Evolutionary conservation across 2,797 vertebrate species (phyloP), one percentile per base, ranked within the genome.

Genomic region (Karalla daura): DNA sequence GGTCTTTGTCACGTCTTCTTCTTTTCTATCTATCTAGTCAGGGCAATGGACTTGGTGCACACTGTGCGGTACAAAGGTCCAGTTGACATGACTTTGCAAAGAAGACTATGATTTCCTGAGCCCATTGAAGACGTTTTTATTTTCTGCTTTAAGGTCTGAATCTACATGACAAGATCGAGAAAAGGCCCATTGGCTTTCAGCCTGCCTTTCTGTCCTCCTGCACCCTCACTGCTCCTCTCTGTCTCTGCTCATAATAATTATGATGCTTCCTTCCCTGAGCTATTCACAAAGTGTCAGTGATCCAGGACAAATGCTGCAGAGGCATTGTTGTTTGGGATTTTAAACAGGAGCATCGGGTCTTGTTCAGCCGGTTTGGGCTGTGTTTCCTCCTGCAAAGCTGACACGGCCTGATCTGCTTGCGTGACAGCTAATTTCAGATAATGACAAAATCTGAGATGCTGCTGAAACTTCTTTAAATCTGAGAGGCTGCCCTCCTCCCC

Each of bases 281-380:
- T 64, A 64, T 76, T 80, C 75, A 78, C 76, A 59, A 77, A 64
- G 41, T 2, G 18, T 69, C 50, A 64, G 52, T 64, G 70, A 75
- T 83, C 71, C 70, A 78, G 43, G 30, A 72, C 66, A 75, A 59
- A 49, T 50, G 51, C 63, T 75, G 72, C 55, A 27, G 35, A 73
- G 64, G 33, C 43, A 30, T 60, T 63, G 63, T 69, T 81, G 74
- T 55, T 71, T 25, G 70, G 39, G 62, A 46, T 66, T 64, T 67
- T 71, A 47, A 79, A 70, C 79, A 64, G 52, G 20, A 56, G 18
- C 41, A 24, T 17, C 0, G 30, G 8, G 50, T 17, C 41, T n/a
- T 70, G 53, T 66, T 80, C 45, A 66, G 58, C 52, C 65, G 60
- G 59, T 20, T 45, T 54, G 55, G 47, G 17, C 52, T 49, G 41